These are phyloP conservation scores for Bombyx mandarina DNA, from an alignment of 1,140 invertebrate genomes.

Conservation along the genomic window DNA sequence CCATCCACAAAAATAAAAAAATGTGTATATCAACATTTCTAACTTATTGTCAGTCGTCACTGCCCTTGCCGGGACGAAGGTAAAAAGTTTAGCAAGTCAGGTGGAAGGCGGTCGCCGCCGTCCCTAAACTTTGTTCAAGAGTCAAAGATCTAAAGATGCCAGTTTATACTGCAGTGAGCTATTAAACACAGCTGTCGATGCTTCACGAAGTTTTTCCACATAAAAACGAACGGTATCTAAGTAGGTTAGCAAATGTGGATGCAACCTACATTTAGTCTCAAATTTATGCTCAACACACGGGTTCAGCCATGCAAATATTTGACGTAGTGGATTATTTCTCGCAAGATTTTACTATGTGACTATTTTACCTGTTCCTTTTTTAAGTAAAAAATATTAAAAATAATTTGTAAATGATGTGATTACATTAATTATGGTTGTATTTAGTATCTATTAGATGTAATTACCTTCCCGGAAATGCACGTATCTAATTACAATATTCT, in stretches of 20 bases:
- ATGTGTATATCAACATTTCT: no score
- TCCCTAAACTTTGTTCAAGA: conserved; percentile 1
- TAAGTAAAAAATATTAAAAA: no score
- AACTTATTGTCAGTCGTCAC: no score
- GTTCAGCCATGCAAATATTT: conserved; percentile 6
- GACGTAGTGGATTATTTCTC: conserved; percentile 5
- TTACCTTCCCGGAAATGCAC: no score
- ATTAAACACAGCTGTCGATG: conserved; percentile 11
- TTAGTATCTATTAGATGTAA: no score
- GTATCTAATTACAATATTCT: no score
- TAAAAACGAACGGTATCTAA: conserved; percentile 1
- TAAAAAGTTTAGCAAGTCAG: background rate
- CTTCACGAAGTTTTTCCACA: conserved; percentile 4
- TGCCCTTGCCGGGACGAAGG: no score
- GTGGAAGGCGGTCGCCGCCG: conserved; percentile 2
- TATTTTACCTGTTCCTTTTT: no score
- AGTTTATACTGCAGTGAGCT: conserved; percentile 3
- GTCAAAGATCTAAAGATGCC: conserved; percentile 3
- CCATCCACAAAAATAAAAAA: no score
- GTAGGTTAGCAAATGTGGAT: conserved; percentile 2
- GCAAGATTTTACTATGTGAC: conserved; percentile 4
- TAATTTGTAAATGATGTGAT: no score
- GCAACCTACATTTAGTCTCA: conserved; percentile 7
- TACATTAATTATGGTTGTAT: no score
- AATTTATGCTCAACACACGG: conserved; percentile 6